phyloP scores from a whole-genome alignment of 2,888 invertebrate species.

The Sarcophaga variegata region DNA sequence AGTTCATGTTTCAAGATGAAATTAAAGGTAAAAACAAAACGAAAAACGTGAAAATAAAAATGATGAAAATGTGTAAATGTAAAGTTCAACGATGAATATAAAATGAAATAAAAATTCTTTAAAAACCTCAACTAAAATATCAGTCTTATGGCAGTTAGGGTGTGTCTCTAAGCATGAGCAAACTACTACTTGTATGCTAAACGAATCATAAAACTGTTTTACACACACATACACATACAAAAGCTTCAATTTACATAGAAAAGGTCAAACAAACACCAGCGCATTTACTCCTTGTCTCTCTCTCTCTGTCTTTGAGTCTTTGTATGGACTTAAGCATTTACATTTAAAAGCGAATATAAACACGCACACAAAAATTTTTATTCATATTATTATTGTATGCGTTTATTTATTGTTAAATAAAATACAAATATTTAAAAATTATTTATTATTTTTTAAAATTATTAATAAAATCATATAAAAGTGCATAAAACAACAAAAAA shows the following conservation, averaged over 20 bases:
- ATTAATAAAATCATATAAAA: conserved; percentile 14
- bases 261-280: background rate
- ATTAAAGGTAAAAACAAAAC: background rate
- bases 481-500: background rate
- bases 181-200: conserved; percentile 26
- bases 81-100: conserved; percentile 48
- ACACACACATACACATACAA: background rate
- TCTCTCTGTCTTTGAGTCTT: background rate
- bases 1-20: conserved; percentile 37
- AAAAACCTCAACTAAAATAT: background rate
- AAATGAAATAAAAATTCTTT: conserved; percentile 13
- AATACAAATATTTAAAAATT: background rate
- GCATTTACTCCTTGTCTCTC: background rate
- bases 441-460: conserved; percentile 43
- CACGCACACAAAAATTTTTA: background rate
- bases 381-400: background rate
- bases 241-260: background rate
- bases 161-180: background rate
- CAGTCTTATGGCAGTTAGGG: background rate
- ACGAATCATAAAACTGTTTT: conserved; percentile 47
- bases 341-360: background rate
- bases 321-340: background rate
- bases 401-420: background rate
- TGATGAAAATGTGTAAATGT: background rate
- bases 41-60: too few relatives aligned